phyloP scores from a whole-genome alignment of 2,797 vertebrate species.

The Notoglanidium macrostoma region DNA sequence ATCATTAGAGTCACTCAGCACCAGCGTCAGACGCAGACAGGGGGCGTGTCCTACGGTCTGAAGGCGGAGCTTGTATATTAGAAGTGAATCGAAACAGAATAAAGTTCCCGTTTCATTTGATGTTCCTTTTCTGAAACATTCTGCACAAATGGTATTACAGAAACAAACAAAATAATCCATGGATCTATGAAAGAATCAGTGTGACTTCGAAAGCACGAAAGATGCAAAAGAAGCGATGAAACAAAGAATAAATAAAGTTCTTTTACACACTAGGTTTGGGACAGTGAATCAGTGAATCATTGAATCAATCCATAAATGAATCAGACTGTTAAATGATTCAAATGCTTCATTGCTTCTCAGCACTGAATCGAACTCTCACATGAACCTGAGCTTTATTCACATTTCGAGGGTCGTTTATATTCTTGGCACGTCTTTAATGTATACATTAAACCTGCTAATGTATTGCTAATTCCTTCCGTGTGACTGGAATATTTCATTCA shows the following conservation, averaged over 20 bases:
- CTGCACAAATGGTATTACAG: background rate
- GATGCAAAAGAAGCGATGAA: no score
- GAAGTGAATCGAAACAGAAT: background rate
- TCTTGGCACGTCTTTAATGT: background rate
- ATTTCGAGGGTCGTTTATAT: background rate
- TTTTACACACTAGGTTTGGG: background rate
- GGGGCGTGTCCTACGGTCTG: background rate
- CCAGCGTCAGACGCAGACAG: background rate
- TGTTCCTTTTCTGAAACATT: background rate
- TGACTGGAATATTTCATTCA: background rate
- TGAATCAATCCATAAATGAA: background rate
- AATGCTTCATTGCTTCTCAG: no score
- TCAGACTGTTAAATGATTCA: background rate
- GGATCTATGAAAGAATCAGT: background rate
- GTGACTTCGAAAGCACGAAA: background rate
- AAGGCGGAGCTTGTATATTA: background rate
- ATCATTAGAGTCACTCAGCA: background rate
- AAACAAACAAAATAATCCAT: background rate
- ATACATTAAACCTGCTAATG: slow-evolving; percentile 11
- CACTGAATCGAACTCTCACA: background rate
- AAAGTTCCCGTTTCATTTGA: background rate
- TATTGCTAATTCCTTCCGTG: background rate
- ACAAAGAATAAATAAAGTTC: background rate
- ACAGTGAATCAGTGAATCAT: background rate
- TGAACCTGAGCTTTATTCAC: background rate